A percentile compares a stretch with the other conserved stretches of the same genome.
Conservation (phyloP, 2,113 vertebrate species). For the Emydura subglobosa region DNA sequence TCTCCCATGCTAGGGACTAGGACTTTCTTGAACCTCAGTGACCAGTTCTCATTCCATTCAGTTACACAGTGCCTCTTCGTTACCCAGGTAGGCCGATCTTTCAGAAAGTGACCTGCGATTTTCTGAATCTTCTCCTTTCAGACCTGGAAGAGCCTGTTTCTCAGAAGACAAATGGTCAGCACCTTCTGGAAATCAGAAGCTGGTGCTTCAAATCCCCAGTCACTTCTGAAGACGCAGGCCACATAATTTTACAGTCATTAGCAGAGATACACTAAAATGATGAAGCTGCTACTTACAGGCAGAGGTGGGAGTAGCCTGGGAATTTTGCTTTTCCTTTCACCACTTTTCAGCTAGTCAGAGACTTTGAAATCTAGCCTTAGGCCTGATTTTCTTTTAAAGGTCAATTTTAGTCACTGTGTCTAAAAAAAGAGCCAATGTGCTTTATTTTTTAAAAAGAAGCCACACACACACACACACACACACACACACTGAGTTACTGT, state of each 20-base stretch:
- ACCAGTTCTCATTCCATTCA: neutral
- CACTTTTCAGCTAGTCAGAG: slow-evolving; percentile 24
- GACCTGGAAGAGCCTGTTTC: neutral
- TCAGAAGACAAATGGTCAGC: neutral
- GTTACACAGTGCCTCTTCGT: neutral
- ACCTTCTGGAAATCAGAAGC: neutral
- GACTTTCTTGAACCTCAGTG: neutral
- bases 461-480: rapidly evolving
- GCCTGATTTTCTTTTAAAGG: slow-evolving; percentile 51
- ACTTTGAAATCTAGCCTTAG: slow-evolving; percentile 38
- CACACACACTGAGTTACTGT: neutral
- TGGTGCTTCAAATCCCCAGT: neutral
- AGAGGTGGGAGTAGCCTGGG: neutral
- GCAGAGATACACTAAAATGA: neutral
- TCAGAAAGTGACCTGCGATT: neutral
- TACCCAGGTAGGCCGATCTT: neutral
- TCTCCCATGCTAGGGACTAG: neutral
- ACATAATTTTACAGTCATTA: neutral
- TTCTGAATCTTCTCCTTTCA: neutral
- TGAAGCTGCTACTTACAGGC: neutral
- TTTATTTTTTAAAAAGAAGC: slow-evolving; percentile 48
- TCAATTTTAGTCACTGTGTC: slow-evolving; percentile 24
- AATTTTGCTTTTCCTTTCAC: slow-evolving; percentile 35
- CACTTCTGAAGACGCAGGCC: neutral
- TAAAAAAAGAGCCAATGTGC: neutral